Conservation (phyloP, 1,140 invertebrate genomes). For the Helicoverpa armigera region DNA sequence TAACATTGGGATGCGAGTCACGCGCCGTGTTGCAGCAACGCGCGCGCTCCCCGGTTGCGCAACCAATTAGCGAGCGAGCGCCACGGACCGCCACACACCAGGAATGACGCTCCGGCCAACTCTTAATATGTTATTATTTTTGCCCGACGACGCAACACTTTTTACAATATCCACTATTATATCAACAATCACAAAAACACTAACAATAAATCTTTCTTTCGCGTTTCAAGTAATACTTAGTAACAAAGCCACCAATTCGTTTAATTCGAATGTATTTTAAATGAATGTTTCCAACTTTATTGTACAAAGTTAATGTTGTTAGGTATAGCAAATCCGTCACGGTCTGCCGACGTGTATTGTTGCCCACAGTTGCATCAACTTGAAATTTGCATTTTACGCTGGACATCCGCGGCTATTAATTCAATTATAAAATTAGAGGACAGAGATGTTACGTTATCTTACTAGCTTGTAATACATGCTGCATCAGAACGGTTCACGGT, state of each 20-base stretch:
- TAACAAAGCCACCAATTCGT: constrained; percentile 18
- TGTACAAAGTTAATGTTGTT: constrained; percentile 56
- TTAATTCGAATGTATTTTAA: constrained; percentile 51
- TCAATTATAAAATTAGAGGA: constrained; percentile 69
- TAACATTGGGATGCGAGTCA: constrained; percentile 38
- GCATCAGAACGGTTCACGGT: constrained; percentile 7
- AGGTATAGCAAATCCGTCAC: constrained; percentile 68
- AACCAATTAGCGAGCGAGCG: constrained; percentile 75
- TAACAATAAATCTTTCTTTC: constrained; percentile 33
- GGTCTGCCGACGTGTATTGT: constrained; percentile 70
- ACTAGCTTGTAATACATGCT: constrained; percentile 15
- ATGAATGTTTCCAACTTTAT: constrained; percentile 72
- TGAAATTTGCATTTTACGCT: constrained; percentile 78
- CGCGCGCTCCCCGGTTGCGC: constrained; percentile 63
- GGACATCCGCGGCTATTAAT: constrained; percentile 76
- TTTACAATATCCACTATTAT: constrained; percentile 3
- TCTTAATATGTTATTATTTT: constrained; percentile 51
- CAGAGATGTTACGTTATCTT: constrained; percentile 33
- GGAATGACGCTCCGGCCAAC: constrained; percentile 73
- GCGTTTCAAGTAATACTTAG: constrained; percentile 21
- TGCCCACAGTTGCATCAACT: constrained; percentile 74
- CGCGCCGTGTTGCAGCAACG: constrained; percentile 68
- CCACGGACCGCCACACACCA: constrained; percentile 71
- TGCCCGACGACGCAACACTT: constrained; percentile 29
- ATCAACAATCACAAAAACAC: constrained; percentile 24